Percentiles rank a stretch among this genome's conserved stretches.
phyloP scores from a whole-genome alignment of 2,888 invertebrate species.

The Ophion slaviceki region DNA sequence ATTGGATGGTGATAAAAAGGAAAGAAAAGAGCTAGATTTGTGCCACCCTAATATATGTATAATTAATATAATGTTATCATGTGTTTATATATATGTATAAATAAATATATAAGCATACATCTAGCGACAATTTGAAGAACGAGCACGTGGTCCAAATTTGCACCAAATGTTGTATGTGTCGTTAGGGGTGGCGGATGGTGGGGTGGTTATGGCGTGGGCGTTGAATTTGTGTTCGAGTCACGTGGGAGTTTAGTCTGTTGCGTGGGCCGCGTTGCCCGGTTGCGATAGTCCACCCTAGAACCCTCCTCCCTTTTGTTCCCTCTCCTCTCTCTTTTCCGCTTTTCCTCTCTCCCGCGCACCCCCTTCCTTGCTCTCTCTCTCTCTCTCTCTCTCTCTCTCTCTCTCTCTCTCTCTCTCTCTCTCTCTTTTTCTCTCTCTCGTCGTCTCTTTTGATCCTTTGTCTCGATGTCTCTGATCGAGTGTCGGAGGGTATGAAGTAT shows the following conservation, averaged over 20 bases:
- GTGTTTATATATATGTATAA: neutral
- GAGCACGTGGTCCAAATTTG: constrained; percentile 16
- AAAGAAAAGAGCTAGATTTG: no score
- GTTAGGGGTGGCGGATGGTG: constrained; percentile 11
- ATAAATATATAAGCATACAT: no score
- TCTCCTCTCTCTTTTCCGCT: neutral
- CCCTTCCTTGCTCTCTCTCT: neutral
- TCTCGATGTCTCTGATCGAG: constrained; percentile 35
- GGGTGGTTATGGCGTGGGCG: constrained; percentile 71
- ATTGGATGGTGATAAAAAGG: no score
- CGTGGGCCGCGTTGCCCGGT: constrained; percentile 71
- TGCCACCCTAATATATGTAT: no score
- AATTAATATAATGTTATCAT: neutral
- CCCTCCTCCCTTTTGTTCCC: neutral
- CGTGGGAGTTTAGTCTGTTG: constrained; percentile 76
- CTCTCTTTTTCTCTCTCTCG: constrained; percentile 6
- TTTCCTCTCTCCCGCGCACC: neutral
- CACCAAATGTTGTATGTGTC: constrained; percentile 33
- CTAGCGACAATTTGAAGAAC: neutral
- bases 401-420: neutral
- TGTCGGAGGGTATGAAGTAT: constrained; percentile 26
- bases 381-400: constrained; percentile 13
- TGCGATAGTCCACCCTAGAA: constrained; percentile 55
- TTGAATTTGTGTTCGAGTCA: constrained; percentile 70
- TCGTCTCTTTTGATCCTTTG: constrained; percentile 1